Conservation (phyloP, 2,797 vertebrate species). For the Propithecus deckenii region DNA sequence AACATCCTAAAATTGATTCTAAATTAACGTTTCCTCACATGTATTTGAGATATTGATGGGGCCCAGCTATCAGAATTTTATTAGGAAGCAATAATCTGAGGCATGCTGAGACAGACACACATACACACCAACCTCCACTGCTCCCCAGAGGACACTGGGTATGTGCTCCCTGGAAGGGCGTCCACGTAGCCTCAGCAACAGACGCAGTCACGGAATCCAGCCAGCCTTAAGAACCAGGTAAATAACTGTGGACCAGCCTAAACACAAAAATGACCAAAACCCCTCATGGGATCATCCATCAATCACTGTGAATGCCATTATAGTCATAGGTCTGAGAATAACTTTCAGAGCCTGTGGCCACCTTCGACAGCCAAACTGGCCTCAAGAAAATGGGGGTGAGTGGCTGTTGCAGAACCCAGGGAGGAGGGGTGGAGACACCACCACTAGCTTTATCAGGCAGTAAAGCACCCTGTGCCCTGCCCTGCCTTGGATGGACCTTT, state of each 20-base stretch:
- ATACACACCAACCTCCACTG: slow-evolving; percentile 58
- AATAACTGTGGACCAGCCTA: not conserved
- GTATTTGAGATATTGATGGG: slow-evolving; percentile 81
- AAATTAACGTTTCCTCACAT: slow-evolving; percentile 84
- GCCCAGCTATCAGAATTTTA: slow-evolving; percentile 80
- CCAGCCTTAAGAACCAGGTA: slow-evolving; percentile 7
- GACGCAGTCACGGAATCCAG: not conserved
- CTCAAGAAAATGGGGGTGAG: not conserved
- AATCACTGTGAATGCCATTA: not conserved
- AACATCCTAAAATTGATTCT: slow-evolving; percentile 87
- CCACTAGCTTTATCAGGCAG: not conserved
- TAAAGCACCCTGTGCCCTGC: not conserved
- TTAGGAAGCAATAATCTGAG: slow-evolving; percentile 76
- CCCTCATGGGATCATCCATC: not conserved
- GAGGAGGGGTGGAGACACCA: not conserved
- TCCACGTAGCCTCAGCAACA: not conserved
- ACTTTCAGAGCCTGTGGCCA: not conserved
- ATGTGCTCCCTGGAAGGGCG: slow-evolving; percentile 32
- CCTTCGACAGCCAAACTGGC: not conserved
- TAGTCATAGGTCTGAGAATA: not conserved
- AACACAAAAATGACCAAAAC: slow-evolving; percentile 42
- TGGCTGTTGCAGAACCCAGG: not conserved
- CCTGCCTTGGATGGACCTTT: not conserved
- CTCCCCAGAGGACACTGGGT: slow-evolving; percentile 57
- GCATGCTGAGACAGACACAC: slow-evolving; percentile 61